Evolutionary conservation across 53 echinoderm and acorn worm species (phyloP).

Genomic region (Antedon mediterranea): DNA sequence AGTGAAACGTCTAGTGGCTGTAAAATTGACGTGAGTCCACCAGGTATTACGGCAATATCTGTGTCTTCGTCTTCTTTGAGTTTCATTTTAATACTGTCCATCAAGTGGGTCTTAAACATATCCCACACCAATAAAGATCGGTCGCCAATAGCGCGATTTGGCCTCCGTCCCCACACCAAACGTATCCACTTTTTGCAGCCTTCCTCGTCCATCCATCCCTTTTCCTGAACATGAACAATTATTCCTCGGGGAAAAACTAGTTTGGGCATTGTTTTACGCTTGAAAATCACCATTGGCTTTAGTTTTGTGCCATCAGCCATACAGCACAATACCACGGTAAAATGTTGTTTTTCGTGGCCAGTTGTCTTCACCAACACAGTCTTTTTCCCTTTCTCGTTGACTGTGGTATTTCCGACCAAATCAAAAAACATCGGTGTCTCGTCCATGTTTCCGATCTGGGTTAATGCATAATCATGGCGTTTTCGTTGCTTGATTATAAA

Average conservation of each 20-base stretch:
- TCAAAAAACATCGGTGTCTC: conserved; percentile 16
- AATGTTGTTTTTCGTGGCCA: conserved; percentile 20
- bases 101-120: conserved; percentile 22
- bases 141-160: background rate
- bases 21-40: conserved; percentile 24
- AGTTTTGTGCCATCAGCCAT: conserved; percentile 23
- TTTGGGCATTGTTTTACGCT: background rate
- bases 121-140: conserved; percentile 24
- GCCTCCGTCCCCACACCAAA: conserved; percentile 8
- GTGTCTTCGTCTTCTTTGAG: conserved; percentile 7
- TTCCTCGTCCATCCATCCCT: conserved; percentile 33
- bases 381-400: conserved; percentile 18
- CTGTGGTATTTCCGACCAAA: conserved; percentile 2
- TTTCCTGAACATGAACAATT: conserved; percentile 9
- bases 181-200: conserved; percentile 21
- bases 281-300: conserved; percentile 24
- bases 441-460: no score
- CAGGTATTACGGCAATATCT: conserved; percentile 37
- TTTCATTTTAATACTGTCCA: conserved; percentile 5
- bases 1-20: conserved; percentile 31
- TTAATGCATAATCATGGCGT: background rate
- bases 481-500: conserved; percentile 5
- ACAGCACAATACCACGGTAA: conserved; percentile 17
- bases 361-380: conserved; percentile 5
- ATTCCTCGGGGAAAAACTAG: background rate